Conservation (phyloP, 2,888 invertebrate species). For the Sussaba pulchella region DNA sequence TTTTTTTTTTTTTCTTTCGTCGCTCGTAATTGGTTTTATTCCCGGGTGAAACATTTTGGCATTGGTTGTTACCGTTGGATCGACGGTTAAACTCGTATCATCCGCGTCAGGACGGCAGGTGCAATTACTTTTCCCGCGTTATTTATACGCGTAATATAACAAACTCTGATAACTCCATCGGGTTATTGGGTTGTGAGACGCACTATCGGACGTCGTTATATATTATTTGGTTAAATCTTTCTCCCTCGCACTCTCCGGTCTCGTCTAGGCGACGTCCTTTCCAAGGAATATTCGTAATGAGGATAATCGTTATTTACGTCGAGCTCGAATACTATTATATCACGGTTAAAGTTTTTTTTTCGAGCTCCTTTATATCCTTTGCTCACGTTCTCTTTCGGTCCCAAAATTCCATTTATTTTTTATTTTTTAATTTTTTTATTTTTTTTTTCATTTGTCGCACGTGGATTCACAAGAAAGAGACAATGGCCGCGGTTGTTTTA, state of each 20-base stretch:
- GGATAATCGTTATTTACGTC: background rate
- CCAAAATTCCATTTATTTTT: too few relatives aligned
- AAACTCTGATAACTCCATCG: slow-evolving; percentile 2
- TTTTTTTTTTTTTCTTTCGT: slow-evolving; percentile 4
- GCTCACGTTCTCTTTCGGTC: too few relatives aligned
- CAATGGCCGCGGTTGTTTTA: slow-evolving; percentile 11
- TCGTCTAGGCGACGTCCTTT: slow-evolving; percentile 48
- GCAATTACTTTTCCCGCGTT: background rate
- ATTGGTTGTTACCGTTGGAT: slow-evolving; percentile 35
- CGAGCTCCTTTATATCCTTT: slow-evolving; percentile 9
- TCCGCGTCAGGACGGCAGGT: slow-evolving; percentile 28
- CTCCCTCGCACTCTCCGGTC: too few relatives aligned
- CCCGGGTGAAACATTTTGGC: slow-evolving; percentile 39
- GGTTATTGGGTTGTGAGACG: background rate
- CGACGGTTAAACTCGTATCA: slow-evolving; percentile 29
- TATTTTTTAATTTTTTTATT: background rate
- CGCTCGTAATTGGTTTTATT: slow-evolving; percentile 6
- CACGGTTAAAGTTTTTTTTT: slow-evolving; percentile 24
- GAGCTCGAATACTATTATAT: slow-evolving; percentile 23
- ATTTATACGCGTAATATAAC: too few relatives aligned
- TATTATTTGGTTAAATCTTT: slow-evolving; percentile 30
- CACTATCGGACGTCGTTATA: slow-evolving; percentile 13
- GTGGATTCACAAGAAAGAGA: background rate
- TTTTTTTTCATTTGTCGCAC: background rate
- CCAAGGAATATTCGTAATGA: slow-evolving; percentile 43